Conservation (phyloP, 2,113 vertebrate species). For the Nothobranchius kuhntae region DNA sequence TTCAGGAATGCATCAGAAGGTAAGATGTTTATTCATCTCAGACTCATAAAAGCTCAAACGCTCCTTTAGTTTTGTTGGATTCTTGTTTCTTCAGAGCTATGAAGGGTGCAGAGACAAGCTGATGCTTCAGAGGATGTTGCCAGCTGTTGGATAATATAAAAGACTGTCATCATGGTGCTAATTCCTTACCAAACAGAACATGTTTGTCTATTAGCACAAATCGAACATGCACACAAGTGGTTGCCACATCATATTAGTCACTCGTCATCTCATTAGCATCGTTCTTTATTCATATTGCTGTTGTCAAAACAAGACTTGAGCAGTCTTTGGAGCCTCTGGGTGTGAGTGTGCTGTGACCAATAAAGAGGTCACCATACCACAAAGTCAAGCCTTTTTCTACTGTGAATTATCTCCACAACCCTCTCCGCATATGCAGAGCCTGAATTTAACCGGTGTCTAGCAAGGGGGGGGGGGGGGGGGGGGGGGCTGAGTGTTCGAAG, state of each 20-base stretch:
- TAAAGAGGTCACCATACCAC: conserved; percentile 34
- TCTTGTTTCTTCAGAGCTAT: no score
- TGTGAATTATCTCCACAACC: conserved; percentile 65
- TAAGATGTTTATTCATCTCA: no score
- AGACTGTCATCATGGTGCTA: conserved; percentile 44
- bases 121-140: conserved; percentile 45
- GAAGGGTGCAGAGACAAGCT: conserved; percentile 7
- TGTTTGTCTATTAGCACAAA: conserved; percentile 52
- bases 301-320: conserved; percentile 51
- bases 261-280: conserved; percentile 34
- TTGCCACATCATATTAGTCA: conserved; percentile 31
- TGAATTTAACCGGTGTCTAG: conserved; percentile 69
- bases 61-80: no score
- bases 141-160: conserved; percentile 61
- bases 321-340: conserved; percentile 13
- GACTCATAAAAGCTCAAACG: no score
- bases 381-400: conserved; percentile 66
- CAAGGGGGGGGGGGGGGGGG: no score
- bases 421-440: conserved; percentile 39
- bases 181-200: conserved; percentile 42
- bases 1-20: no score
- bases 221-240: conserved; percentile 33
- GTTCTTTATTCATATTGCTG: conserved; percentile 27
- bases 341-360: conserved; percentile 22
- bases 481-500: conserved; percentile 68